phyloP scores from a whole-genome alignment of 1,140 invertebrate species.

The Neuroterus valhalla region DNA sequence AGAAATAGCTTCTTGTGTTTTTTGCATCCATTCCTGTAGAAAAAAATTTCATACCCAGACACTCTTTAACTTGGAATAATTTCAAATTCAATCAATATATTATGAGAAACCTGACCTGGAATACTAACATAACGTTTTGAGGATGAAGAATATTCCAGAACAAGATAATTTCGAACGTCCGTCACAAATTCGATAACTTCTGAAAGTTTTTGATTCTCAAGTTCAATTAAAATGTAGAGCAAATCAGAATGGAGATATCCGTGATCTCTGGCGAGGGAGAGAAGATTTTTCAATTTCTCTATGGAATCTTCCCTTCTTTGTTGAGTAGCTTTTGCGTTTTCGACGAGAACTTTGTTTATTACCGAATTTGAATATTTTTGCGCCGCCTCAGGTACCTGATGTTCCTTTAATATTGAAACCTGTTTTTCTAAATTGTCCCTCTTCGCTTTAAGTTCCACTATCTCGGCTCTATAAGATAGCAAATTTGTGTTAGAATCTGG shows the following conservation, averaged over 20 bases:
- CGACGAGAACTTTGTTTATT: conserved; percentile 56
- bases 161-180: conserved; percentile 63
- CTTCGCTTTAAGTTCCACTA: conserved; percentile 55
- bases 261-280: conserved; percentile 55
- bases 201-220: conserved; percentile 59
- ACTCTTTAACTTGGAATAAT: conserved; percentile 32
- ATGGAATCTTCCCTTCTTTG: conserved; percentile 55
- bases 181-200: conserved; percentile 63
- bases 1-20: conserved; percentile 54
- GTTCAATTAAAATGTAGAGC: conserved; percentile 66
- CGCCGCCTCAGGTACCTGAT: conserved; percentile 54
- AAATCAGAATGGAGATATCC: conserved; percentile 67
- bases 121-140: conserved; percentile 64
- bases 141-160: conserved; percentile 62
- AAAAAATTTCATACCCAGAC: neutral
- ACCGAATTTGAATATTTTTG: conserved; percentile 56
- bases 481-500: conserved; percentile 37
- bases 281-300: conserved; percentile 60
- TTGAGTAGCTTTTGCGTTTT: conserved; percentile 53
- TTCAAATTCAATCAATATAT: conserved; percentile 39
- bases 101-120: conserved; percentile 27
- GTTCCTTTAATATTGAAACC: conserved; percentile 55
- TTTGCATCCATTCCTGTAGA: conserved; percentile 62
- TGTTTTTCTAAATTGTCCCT: conserved; percentile 66
- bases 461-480: conserved; percentile 58